phyloP scores from a whole-genome alignment of 2,888 invertebrate genomes.

The Thelaira solivaga region DNA sequence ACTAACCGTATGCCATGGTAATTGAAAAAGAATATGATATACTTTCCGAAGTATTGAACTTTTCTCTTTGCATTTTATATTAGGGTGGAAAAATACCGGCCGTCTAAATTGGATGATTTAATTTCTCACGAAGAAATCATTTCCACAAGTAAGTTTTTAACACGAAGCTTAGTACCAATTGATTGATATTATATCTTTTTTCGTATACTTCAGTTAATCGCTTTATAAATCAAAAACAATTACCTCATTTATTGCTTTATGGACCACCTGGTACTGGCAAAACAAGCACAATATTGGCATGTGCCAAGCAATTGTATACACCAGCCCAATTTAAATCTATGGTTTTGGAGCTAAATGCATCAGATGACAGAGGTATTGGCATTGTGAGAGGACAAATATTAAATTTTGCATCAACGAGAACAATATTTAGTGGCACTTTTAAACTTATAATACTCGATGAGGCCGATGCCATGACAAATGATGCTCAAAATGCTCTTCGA shows the following conservation, averaged over 20 bases:
- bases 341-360: slow-evolving; percentile 97
- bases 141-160: slow-evolving; percentile 88
- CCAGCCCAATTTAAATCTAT: slow-evolving; percentile 94
- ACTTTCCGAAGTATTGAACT: background rate
- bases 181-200: too few relatives aligned
- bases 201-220: slow-evolving; percentile 82
- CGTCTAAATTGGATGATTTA: slow-evolving; percentile 91
- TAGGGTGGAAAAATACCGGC: slow-evolving; percentile 99
- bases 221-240: slow-evolving; percentile 92
- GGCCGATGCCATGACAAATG: slow-evolving; percentile 99
- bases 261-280: slow-evolving; percentile 99
- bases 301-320: slow-evolving; percentile 93
- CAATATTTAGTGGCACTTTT: slow-evolving; percentile 94
- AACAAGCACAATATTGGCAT: slow-evolving; percentile 97
- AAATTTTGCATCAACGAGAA: slow-evolving; percentile 97
- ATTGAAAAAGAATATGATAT: background rate
- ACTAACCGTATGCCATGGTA: slow-evolving; percentile 70
- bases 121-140: slow-evolving; percentile 99
- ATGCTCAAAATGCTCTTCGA: slow-evolving; percentile 98
- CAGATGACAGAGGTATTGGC: slow-evolving; percentile 97
- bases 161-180: too few relatives aligned
- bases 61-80: background rate
- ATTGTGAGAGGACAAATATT: slow-evolving; percentile 95
- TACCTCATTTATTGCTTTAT: slow-evolving; percentile 97
- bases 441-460: slow-evolving; percentile 98